Evolutionary conservation across 2,797 vertebrate species (phyloP).

Genomic region (Dicrostonyx torquatus): DNA sequence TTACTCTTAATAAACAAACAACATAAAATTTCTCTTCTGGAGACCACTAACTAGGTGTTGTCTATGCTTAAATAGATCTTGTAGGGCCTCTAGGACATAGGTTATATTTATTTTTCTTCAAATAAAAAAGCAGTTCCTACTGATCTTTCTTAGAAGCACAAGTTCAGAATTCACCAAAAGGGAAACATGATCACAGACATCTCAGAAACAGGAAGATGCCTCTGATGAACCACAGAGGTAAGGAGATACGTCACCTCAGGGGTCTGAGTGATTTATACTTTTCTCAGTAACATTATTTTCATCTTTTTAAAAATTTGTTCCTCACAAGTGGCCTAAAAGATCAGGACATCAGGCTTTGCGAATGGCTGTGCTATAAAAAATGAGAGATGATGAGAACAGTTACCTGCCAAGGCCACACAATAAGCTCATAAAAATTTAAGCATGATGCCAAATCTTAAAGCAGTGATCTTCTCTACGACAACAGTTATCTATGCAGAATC

Average conservation of each 20-base stretch:
- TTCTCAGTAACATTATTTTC: constrained; percentile 34
- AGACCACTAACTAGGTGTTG: neutral
- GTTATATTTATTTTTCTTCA: constrained; percentile 42
- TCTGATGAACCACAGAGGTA: neutral
- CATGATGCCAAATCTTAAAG: neutral
- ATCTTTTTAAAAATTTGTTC: neutral
- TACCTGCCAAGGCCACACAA: neutral
- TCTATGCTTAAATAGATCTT: constrained; percentile 32
- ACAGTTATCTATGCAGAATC: neutral
- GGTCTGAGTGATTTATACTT: constrained; percentile 2
- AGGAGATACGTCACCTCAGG: neutral
- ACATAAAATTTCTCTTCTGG: constrained; percentile 19
- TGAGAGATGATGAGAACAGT: neutral
- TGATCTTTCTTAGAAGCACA: constrained; percentile 30
- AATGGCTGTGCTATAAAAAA: neutral
- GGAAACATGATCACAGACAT: neutral
- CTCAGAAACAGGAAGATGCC: constrained; percentile 7
- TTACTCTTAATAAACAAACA: constrained; percentile 36
- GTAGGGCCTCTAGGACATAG: neutral
- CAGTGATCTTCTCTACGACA: neutral
- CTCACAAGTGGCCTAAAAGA: neutral
- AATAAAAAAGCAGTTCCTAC: neutral
- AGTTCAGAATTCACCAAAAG: constrained; percentile 11
- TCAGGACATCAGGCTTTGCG: neutral
- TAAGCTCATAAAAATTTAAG: neutral